A percentile compares a stretch with the other conserved stretches of the same genome.
Evolutionary conservation across 2,113 vertebrate species (phyloP).

Genomic region (Etheostoma cragini): DNA sequence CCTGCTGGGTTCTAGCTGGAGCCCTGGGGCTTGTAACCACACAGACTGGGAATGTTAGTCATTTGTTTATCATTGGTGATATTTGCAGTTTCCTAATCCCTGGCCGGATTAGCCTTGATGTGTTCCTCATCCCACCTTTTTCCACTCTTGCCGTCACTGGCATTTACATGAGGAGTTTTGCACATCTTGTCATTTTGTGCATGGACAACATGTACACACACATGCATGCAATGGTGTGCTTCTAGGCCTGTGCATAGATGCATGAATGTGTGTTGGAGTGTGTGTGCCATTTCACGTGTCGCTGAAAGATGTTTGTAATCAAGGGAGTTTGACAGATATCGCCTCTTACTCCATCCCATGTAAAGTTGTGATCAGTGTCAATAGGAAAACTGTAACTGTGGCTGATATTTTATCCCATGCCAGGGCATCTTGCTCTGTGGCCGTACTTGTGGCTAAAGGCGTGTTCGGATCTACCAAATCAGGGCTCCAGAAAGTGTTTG

Average conservation of each 20-base stretch:
- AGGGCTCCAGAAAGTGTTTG: conserved; percentile 17
- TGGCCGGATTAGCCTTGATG: conserved; percentile 63
- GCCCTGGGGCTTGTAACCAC: conserved; percentile 65
- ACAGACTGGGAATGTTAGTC: conserved; percentile 70
- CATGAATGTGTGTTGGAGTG: conserved; percentile 13
- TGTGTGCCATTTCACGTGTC: conserved; percentile 34
- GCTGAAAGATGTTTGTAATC: conserved; percentile 64
- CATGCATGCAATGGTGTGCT: background rate
- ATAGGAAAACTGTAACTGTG: conserved; percentile 50
- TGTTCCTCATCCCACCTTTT: conserved; percentile 69
- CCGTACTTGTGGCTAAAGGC: conserved; percentile 10
- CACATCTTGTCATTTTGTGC: conserved; percentile 10
- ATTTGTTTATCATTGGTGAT: conserved; percentile 77
- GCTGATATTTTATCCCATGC: conserved; percentile 35
- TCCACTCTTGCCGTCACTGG: conserved; percentile 50
- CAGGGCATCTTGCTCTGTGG: conserved; percentile 45
- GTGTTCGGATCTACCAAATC: conserved; percentile 42
- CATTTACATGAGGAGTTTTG: conserved; percentile 45
- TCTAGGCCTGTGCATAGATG: conserved; percentile 23
- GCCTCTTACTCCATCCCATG: conserved; percentile 41
- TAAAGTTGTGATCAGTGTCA: conserved; percentile 43
- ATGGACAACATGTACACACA: background rate
- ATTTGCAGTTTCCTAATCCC: conserved; percentile 72
- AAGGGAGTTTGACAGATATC: conserved; percentile 47
- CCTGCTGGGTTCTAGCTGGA: conserved; percentile 63